Percentiles rank a stretch among this genome's conserved stretches.
Evolutionary conservation across 1,140 invertebrate species (phyloP).

Genomic region (Drosophila arawakana): DNA sequence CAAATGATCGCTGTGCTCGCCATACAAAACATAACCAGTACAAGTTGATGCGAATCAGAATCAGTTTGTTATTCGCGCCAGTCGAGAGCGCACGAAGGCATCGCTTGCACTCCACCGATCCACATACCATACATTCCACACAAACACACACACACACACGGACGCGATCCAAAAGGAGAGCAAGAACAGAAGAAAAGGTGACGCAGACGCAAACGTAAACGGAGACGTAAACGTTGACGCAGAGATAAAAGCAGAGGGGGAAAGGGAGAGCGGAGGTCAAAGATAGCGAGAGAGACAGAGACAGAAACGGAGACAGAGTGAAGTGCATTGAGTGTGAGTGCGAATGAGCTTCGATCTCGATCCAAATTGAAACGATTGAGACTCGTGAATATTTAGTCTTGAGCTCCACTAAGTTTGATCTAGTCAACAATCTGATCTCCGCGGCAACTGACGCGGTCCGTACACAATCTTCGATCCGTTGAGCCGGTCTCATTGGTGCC

Average conservation of each 20-base stretch:
- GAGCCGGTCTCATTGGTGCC: constrained; percentile 65
- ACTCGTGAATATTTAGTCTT: constrained; percentile 16
- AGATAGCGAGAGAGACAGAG: neutral
- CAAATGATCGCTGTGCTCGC: constrained; percentile 54
- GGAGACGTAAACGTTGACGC: constrained; percentile 1
- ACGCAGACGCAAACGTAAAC: constrained; percentile 36
- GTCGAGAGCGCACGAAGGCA: constrained; percentile 61
- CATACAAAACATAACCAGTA: constrained; percentile 47
- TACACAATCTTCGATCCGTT: constrained; percentile 6
- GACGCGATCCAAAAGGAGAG: constrained; percentile 13
- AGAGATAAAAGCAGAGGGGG: constrained; percentile 9
- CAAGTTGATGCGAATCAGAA: constrained; percentile 66
- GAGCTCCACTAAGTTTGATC: constrained; percentile 1
- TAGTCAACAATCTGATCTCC: constrained; percentile 13
- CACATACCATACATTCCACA: constrained; percentile 24
- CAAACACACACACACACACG: neutral
- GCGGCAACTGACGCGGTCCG: constrained; percentile 9
- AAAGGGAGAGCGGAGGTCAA: constrained; percentile 27
- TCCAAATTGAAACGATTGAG: constrained; percentile 7
- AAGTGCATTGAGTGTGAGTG: constrained; percentile 27
- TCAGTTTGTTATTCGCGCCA: constrained; percentile 68
- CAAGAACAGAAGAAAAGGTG: constrained; percentile 25
- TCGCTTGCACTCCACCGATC: constrained; percentile 33
- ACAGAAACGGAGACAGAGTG: constrained; percentile 2
- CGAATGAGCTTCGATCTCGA: constrained; percentile 5